Evolutionary conservation across 2,797 vertebrate species (phyloP), one percentile per base, ranked within the genome.

Genomic region (Pampus argenteus): DNA sequence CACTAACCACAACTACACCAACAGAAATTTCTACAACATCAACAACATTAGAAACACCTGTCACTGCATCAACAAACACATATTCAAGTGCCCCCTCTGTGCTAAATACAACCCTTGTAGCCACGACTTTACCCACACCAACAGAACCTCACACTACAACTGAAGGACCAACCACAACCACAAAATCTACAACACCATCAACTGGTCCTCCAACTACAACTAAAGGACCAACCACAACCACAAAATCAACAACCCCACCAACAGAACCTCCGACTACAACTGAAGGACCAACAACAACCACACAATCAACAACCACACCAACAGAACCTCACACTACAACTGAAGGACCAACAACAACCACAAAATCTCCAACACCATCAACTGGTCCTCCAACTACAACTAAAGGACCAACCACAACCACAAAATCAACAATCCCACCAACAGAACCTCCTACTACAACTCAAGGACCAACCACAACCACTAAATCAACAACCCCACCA

Each of bases 91-190:
- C n/a, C n/a, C n/a, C n/a, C n/a, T n/a, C n/a, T n/a, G n/a, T n/a
- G n/a, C n/a, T n/a, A n/a, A n/a, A n/a, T n/a, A n/a, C n/a, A n/a
- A n/a, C n/a, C n/a, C n/a, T n/a, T n/a, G n/a, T n/a, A n/a, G n/a
- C n/a, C n/a, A n/a, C n/a, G n/a, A n/a, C n/a, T n/a, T n/a, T n/a
- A n/a, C n/a, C n/a, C n/a, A n/a, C n/a, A n/a, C n/a, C n/a, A n/a
- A n/a, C n/a, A n/a, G n/a, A n/a, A n/a, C n/a, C n/a, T n/a, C 1
- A 8, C 11, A 17, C 36, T 7, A 63, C 65, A 49, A 47, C 79
- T 7, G 8, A 38, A n/a, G 17, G 2, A 0, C 8, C 56, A 5
- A 4, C 59, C 2, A 68, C 77, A 6, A 70, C 61, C 4, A 56
- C 69, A 26, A 3, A 9, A 34, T n/a, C 61, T 9, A 66, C 52